A percentile compares a stretch with the other conserved stretches of the same genome.
phyloP scores from a whole-genome alignment of 2,888 invertebrate species.

The Dolomedes plantarius region DNA sequence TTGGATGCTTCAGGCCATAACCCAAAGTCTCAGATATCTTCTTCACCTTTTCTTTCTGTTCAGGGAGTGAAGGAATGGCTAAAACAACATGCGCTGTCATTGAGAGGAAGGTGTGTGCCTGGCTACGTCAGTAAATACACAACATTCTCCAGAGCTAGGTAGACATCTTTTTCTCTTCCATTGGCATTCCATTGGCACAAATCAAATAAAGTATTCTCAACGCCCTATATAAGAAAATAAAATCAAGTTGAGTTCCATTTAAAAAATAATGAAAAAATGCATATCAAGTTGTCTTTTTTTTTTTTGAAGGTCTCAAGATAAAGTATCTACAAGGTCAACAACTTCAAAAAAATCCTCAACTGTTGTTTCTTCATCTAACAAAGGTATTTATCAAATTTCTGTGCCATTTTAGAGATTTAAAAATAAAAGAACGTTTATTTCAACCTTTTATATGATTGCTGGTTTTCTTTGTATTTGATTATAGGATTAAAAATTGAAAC shows the following conservation, averaged over 20 bases:
- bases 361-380: constrained; percentile 41
- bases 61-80: constrained; percentile 82
- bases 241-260: no score
- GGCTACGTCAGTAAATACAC: constrained; percentile 25
- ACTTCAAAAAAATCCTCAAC: constrained; percentile 19
- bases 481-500: no score
- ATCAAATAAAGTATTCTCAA: no score
- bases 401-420: no score
- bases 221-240: no score
- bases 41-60: constrained; percentile 86
- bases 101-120: constrained; percentile 47
- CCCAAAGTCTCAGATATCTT: constrained; percentile 87
- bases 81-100: constrained; percentile 37
- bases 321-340: constrained; percentile 44
- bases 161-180: no score
- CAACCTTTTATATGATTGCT: no score
- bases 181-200: no score
- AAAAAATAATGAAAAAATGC: neutral
- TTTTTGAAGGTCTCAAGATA: constrained; percentile 44
- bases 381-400: no score
- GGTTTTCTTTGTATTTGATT: no score
- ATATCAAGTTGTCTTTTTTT: neutral
- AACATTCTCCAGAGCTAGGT: constrained; percentile 40
- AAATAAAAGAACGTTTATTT: no score
- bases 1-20: constrained; percentile 88